phyloP scores from a whole-genome alignment of 2,113 vertebrate species.

The Melanotaenia duboulayi region DNA sequence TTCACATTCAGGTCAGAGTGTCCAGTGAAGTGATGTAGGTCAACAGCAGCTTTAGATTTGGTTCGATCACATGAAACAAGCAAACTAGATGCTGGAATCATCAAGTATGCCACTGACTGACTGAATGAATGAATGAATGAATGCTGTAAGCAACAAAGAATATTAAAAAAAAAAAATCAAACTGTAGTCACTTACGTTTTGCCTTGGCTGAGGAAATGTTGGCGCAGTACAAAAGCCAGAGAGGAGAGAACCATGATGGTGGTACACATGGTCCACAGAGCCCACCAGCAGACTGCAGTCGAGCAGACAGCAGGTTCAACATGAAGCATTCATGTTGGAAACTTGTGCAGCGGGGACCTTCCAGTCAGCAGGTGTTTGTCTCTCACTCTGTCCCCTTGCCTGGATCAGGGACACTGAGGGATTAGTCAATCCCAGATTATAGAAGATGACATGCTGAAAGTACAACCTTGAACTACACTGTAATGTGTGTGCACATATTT shows the following conservation, averaged over 20 bases:
- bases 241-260: conserved; percentile 81
- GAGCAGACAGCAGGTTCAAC: conserved; percentile 35
- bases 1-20: neutral
- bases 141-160: too few relatives aligned
- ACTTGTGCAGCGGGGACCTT: conserved; percentile 10
- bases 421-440: conserved; percentile 78
- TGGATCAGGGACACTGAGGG: conserved; percentile 51
- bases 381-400: conserved; percentile 5
- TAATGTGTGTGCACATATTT: conserved; percentile 33
- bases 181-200: conserved; percentile 75
- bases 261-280: conserved; percentile 75
- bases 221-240: conserved; percentile 71
- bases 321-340: conserved; percentile 23
- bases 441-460: conserved; percentile 52
- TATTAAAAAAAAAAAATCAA: neutral
- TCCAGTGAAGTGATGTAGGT: neutral
- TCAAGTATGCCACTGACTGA: neutral
- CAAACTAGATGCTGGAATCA: neutral
- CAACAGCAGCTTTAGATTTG: neutral
- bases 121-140: too few relatives aligned
- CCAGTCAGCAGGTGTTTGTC: conserved; percentile 18
- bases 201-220: conserved; percentile 60
- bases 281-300: conserved; percentile 13
- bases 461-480: neutral
- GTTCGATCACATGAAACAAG: neutral